Conservation (phyloP, 2,113 vertebrate species). For the Microtus ochrogaster region DNA sequence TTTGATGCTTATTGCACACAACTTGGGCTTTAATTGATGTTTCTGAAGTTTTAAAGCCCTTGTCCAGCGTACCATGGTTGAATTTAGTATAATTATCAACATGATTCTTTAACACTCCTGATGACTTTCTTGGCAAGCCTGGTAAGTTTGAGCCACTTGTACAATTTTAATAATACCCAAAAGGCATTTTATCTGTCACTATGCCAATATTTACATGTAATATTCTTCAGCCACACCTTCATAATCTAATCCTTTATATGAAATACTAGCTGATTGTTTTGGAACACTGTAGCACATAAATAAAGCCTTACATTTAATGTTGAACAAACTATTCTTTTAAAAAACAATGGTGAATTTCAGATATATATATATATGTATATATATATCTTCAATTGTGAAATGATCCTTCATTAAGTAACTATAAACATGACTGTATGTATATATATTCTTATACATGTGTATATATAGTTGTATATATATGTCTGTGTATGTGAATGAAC, state of each 20-base stretch:
- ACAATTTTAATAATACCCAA: neutral
- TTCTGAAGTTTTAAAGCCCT: conserved; percentile 91
- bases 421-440: neutral
- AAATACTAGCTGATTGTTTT: conserved; percentile 10
- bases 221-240: neutral
- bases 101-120: conserved; percentile 69
- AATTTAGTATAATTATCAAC: conserved; percentile 88
- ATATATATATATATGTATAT: neutral
- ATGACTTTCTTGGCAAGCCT: conserved; percentile 70
- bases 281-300: conserved; percentile 40
- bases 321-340: neutral
- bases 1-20: conserved; percentile 92
- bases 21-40: conserved; percentile 92
- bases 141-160: conserved; percentile 70
- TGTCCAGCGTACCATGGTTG: conserved; percentile 86
- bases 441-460: neutral
- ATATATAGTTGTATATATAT: neutral
- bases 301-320: neutral
- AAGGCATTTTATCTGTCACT: neutral
- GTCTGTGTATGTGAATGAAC: neutral
- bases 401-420: neutral
- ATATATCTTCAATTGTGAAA: conserved; percentile 24
- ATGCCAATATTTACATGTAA: neutral
- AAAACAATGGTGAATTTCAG: neutral
- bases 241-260: neutral